These are phyloP conservation scores for Eonycteris spelaea DNA, from an alignment of 2,113 vertebrate genomes.

Conservation along the genomic window DNA sequence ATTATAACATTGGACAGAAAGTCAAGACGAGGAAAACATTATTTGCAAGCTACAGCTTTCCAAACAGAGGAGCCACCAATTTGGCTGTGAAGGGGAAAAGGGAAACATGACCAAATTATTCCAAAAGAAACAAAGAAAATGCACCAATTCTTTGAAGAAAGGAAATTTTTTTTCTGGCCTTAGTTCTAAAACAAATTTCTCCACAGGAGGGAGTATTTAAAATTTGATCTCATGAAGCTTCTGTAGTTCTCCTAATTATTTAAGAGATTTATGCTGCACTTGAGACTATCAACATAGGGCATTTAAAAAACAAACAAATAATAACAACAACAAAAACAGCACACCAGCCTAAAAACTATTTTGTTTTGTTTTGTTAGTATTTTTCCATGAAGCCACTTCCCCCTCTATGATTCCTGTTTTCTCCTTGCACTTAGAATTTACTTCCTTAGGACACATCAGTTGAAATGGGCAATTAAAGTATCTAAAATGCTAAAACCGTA, in stretches of 20 bases:
- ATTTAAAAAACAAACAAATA: background rate
- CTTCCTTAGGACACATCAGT: background rate
- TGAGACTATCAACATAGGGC: slow-evolving; percentile 2
- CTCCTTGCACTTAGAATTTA: slow-evolving; percentile 2
- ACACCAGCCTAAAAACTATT: background rate
- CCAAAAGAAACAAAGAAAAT: background rate
- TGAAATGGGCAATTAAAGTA: background rate
- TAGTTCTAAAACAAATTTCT: slow-evolving; percentile 20
- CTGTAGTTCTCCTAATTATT: background rate
- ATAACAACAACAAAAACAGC: background rate
- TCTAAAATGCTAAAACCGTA: background rate
- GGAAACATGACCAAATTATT: background rate
- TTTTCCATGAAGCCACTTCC: background rate
- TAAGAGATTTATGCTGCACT: background rate
- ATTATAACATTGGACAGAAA: background rate
- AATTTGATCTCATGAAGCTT: background rate
- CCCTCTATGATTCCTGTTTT: background rate
- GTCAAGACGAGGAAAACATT: background rate
- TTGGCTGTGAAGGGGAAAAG: background rate
- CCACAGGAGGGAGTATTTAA: background rate
- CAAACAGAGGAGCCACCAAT: background rate
- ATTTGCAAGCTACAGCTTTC: background rate
- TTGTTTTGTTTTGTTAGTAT: background rate
- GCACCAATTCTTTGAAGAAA: background rate
- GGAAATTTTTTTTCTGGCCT: background rate